phyloP scores from a whole-genome alignment of 2,113 vertebrate genomes.

The Vimba vimba region DNA sequence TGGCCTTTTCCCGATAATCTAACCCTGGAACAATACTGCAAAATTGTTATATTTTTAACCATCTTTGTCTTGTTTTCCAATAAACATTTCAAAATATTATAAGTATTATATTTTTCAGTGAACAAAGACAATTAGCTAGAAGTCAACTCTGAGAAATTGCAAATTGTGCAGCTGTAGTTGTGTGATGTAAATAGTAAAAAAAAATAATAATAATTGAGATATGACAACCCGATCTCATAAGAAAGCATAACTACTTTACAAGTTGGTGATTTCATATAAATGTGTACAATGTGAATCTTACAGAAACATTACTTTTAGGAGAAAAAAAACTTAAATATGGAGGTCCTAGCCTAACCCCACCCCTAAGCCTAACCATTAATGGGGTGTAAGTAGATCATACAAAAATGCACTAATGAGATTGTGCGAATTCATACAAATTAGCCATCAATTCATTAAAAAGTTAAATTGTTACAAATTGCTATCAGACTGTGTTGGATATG shows the following conservation, averaged over 20 bases:
- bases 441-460: background rate
- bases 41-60: rapidly evolving
- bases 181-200: background rate
- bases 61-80: background rate
- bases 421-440: too few relatives aligned
- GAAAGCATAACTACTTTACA: background rate
- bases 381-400: too few relatives aligned
- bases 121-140: too few relatives aligned
- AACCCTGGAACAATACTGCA: background rate
- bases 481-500: background rate
- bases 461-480: background rate
- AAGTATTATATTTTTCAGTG: too few relatives aligned
- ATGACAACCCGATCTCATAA: background rate
- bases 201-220: background rate
- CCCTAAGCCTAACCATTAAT: too few relatives aligned
- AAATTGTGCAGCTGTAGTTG: too few relatives aligned
- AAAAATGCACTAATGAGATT: too few relatives aligned
- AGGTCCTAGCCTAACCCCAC: too few relatives aligned
- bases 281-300: background rate
- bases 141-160: too few relatives aligned
- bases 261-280: background rate
- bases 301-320: background rate
- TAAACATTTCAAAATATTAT: background rate
- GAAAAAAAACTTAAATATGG: background rate
- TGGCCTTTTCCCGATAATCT: background rate